Evolutionary conservation across 2,113 vertebrate genomes (phyloP), one percentile per base, ranked within the genome.

Genomic region (Macroglossus sobrinus): DNA sequence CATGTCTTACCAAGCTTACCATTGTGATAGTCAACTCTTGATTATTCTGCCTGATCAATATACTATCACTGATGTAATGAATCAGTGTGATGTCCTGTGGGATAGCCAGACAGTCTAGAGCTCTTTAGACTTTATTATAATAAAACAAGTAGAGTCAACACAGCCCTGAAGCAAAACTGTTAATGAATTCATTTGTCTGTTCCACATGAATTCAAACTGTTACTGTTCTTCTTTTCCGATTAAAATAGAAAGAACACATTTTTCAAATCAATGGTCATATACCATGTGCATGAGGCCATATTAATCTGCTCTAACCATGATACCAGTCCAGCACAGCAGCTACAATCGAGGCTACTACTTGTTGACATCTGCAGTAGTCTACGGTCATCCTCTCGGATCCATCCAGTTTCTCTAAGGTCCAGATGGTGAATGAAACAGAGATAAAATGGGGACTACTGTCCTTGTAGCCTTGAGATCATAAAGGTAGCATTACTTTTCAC

Each of bases 131-230:
- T 18, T n/a, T 66, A 84, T 76, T 90, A 91, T 81, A 92, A 72
- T 55, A 71, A 30, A 84, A 4, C 9, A 90, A 92, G 38, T 64
- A 80, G 30, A 72, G 38, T 87, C 96, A 91, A 66, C 33, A 78
- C 63, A 86, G 50, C 68, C 72, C 47, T 63, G 33, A 95, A 64
- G n/a, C 55, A 79, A 94, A 93, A 95, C 66, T 89, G 30, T 72
- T 97, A 89, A 89, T 87, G 78, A 95, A 93, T 89, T 90, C 75
- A 89, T 89, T 93, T 86, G 38, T 95, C 79, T 95, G 75, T 96
- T 94, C 19, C 88, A 93, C 91, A 85, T 80, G 84, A 85, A 90
- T 94, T 96, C 71, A 96, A 94, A 93, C 14, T 59, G 45, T 53
- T 88, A 91, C 84, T 88, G 57, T 84, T 90, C 43, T 78, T 84